Percentiles rank a stretch among this genome's conserved stretches.
phyloP scores from a whole-genome alignment of 2,888 invertebrate species.

The Drosophila conformis region DNA sequence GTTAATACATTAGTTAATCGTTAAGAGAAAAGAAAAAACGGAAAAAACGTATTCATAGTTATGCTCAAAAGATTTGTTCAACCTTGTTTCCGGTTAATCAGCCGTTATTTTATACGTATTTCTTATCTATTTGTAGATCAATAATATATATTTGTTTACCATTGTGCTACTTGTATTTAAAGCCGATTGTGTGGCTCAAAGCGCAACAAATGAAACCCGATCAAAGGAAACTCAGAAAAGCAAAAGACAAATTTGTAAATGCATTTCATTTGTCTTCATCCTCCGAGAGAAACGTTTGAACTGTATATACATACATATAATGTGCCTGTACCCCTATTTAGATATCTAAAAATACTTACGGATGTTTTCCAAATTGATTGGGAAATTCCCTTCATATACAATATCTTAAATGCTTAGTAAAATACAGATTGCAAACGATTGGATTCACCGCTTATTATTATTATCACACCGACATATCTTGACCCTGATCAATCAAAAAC shows the following conservation, averaged over 20 bases:
- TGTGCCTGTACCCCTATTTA: conserved; percentile 16
- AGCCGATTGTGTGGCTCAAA: conserved; percentile 32
- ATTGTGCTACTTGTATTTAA: conserved; percentile 32
- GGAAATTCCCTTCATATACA: neutral
- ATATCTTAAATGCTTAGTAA: conserved; percentile 2
- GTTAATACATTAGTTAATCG: conserved; percentile 3
- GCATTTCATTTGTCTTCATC: conserved; percentile 25
- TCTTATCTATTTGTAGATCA: conserved; percentile 13
- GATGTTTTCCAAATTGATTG: neutral
- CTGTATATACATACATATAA: conserved; percentile 5
- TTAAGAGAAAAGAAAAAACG: neutral
- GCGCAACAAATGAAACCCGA: conserved; percentile 17
- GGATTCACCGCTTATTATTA: neutral
- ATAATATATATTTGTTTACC: conserved; percentile 16
- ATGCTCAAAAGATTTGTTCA: conserved; percentile 44
- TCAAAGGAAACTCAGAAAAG: conserved; percentile 26
- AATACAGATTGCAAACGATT: conserved; percentile 2
- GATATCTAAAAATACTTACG: conserved; percentile 6
- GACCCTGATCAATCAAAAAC: neutral
- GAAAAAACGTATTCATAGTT: conserved; percentile 19
- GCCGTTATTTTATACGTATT: conserved; percentile 14
- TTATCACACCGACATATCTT: neutral
- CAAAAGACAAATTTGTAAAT: conserved; percentile 36
- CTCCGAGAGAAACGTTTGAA: neutral
- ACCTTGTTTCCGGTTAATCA: conserved; percentile 29